Evolutionary conservation across 2,888 invertebrate genomes (phyloP), one percentile per base, ranked within the genome.

Genomic region (Liopterus haemorrhoidalis): DNA sequence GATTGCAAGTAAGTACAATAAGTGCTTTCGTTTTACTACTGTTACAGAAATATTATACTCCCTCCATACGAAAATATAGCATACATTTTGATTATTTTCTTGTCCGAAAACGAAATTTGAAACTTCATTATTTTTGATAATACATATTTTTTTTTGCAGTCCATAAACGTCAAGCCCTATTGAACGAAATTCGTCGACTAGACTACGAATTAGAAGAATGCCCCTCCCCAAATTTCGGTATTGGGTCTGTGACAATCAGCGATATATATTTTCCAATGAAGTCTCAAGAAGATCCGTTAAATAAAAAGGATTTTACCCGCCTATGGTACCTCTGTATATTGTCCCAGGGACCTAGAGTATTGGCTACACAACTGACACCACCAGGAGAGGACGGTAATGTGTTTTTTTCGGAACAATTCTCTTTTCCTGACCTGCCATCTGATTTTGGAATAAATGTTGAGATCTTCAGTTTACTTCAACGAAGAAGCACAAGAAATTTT

Each of bases 401-500:
- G 1, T 42, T 46, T 4, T 65, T 69, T 41, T 52, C 58, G 0
- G 63, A 59, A 3, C 33, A 41, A 2, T 57, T 65, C 20, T 48
- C 48, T 1, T 68, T 74, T 22, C 58, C 53, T 8, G 58, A 66
- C 18, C 46, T 70, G 1, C 51, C 54, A 1, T 56, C 67, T 0
- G 57, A 66, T 36, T 70, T 72, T 30, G 63, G 66, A 37, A 59
- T 76, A 9, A 63, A 59, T 8, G 61, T 73, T 4, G 66, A 70
- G 43, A 59, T 76, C 12, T 75, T 70, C 46, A 68, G 68, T 49
- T 54, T 75, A 36, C 65, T 68, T 5, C 54, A 73, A 14, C 64
- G 66, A 21, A 70, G 67, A 49, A 40, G 49, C 5, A 49, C 49
- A 15, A 46, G 52, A 39, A 50, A 45, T 8, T 60, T 55, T 35